Evolutionary conservation across 2,797 vertebrate genomes (phyloP).

Genomic region (Craterocephalus amniculus): DNA sequence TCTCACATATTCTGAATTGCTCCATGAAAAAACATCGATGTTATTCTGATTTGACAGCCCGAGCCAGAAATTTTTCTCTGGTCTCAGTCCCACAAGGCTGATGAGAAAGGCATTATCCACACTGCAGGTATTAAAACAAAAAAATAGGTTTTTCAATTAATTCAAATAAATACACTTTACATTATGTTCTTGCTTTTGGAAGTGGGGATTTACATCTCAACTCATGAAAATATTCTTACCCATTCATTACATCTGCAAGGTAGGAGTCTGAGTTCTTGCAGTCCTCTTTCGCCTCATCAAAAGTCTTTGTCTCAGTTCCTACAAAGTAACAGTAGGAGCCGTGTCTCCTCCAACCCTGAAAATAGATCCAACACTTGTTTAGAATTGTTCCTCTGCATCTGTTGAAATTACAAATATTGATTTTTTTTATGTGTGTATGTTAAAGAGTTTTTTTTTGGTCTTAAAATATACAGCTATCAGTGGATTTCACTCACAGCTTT

Average conservation of each 20-base stretch:
- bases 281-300: constrained; percentile 87
- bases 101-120: constrained; percentile 94
- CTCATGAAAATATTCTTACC: constrained; percentile 74
- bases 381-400: not conserved
- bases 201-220: too few species aligned
- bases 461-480: not conserved
- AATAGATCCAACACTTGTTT: not conserved
- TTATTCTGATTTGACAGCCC: constrained; percentile 89
- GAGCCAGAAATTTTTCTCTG: constrained; percentile 92
- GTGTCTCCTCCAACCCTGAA: constrained; percentile 91
- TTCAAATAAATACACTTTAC: not conserved
- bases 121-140: constrained; percentile 72
- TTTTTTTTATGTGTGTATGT: not conserved
- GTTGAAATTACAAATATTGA: not conserved
- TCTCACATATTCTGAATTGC: constrained; percentile 76
- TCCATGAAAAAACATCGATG: constrained; percentile 87
- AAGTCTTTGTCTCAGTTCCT: constrained; percentile 85
- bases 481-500: constrained; percentile 81
- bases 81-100: constrained; percentile 89
- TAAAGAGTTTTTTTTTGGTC: not conserved
- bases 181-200: not conserved
- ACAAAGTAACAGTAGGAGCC: constrained; percentile 91
- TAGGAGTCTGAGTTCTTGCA: constrained; percentile 84
- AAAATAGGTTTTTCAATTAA: not conserved
- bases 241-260: constrained; percentile 88